Evolutionary conservation across 2,113 vertebrate species (phyloP).

Genomic region (Nettapus auritus): DNA sequence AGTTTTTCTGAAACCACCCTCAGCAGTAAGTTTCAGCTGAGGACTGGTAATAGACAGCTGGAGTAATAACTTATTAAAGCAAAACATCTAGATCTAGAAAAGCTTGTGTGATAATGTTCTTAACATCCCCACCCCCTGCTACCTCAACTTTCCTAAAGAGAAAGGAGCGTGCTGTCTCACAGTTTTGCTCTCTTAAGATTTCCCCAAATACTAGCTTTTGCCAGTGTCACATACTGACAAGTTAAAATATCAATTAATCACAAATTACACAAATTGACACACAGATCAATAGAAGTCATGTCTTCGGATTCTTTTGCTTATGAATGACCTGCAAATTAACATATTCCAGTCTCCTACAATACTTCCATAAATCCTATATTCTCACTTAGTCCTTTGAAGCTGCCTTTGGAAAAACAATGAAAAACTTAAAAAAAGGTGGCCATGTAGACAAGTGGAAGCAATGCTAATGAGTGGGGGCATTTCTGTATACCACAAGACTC

Average conservation of each 20-base stretch:
- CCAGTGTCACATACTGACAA: not conserved
- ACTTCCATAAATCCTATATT: not conserved
- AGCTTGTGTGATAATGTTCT: not conserved
- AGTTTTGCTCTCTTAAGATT: not conserved
- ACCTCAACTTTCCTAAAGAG: not conserved
- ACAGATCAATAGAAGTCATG: not conserved
- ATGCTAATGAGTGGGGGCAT: not conserved
- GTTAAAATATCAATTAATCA: not conserved
- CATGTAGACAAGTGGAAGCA: not conserved
- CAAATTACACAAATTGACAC: not conserved
- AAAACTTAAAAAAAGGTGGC: not conserved
- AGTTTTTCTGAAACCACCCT: not conserved
- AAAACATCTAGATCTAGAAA: not conserved
- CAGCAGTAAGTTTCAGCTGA: not conserved
- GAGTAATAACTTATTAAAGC: not conserved
- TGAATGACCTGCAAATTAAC: slow-evolving; percentile 16
- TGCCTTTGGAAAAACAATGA: not conserved
- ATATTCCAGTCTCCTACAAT: not conserved
- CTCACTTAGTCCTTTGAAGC: not conserved
- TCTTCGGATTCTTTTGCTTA: not conserved
- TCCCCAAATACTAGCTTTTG: not conserved
- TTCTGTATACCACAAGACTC: not conserved
- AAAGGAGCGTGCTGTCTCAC: not conserved
- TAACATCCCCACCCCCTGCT: not conserved
- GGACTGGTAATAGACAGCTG: not conserved